Percentiles rank a stretch among this genome's conserved stretches.
Conservation (phyloP, 2,888 invertebrate species). For the Troides helena region DNA sequence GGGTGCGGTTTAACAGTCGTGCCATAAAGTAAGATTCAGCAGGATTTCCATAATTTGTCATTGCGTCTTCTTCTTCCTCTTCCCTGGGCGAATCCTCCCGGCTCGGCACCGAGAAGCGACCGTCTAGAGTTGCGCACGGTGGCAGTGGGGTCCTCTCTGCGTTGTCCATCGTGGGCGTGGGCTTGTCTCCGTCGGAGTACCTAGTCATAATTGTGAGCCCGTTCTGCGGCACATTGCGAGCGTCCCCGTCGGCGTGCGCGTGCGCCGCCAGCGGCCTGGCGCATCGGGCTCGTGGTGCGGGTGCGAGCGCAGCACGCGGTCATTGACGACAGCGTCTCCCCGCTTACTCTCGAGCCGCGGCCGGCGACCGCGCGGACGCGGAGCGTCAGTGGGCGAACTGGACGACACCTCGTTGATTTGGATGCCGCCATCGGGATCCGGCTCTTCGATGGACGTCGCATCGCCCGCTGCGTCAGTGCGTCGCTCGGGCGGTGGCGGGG, state of each 20-base stretch:
- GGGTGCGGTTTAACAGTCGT: conserved; percentile 62
- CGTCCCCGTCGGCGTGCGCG: conserved; percentile 34
- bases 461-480: conserved; percentile 33
- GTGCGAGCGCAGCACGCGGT: conserved; percentile 72
- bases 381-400: conserved; percentile 76
- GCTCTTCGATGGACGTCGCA: conserved; percentile 30
- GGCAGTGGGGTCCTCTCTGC: conserved; percentile 51
- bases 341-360: conserved; percentile 45
- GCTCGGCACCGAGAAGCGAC: conserved; percentile 51
- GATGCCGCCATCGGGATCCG: conserved; percentile 67
- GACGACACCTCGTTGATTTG: conserved; percentile 86
- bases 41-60: conserved; percentile 72
- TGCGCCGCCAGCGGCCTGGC: conserved; percentile 47
- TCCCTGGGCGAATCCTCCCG: conserved; percentile 40
- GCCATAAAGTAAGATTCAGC: conserved; percentile 75
- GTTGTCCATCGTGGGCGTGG: conserved; percentile 42
- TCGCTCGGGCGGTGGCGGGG: conserved; percentile 13
- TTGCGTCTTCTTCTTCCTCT: conserved; percentile 47
- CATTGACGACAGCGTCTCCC: conserved; percentile 49
- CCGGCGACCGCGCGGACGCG: conserved; percentile 55
- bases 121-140: conserved; percentile 60
- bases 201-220: conserved; percentile 74
- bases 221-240: conserved; percentile 58
- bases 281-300: conserved; percentile 63
- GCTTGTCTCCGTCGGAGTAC: conserved; percentile 64